Percentiles rank a stretch among this genome's conserved stretches.
These are phyloP conservation scores for Lycodopsis pacificus DNA, from an alignment of 2,797 vertebrate species.

Conservation along the genomic window DNA sequence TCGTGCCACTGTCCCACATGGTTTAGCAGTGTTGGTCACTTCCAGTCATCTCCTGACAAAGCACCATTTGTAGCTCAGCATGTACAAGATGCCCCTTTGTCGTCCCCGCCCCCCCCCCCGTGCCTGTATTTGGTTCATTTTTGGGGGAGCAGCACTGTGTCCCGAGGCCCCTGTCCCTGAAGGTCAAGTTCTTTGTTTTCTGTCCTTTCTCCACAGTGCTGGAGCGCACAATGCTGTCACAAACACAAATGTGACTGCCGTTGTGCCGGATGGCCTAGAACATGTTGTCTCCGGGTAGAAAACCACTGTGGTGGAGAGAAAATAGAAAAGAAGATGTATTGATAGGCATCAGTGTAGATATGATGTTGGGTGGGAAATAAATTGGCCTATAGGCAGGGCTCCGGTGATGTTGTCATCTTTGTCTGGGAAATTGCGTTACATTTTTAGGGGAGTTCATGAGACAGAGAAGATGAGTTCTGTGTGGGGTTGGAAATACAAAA, in stretches of 20 bases:
- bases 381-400: slow-evolving; percentile 5
- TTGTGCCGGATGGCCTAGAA: slow-evolving; percentile 14
- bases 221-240: slow-evolving; percentile 42
- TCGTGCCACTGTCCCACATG: slow-evolving; percentile 6
- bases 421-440: slow-evolving; percentile 7
- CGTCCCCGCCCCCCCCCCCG: slow-evolving; percentile 45
- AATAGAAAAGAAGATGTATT: slow-evolving; percentile 22
- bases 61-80: slow-evolving; percentile 72
- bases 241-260: slow-evolving; percentile 59
- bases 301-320: slow-evolving; percentile 43
- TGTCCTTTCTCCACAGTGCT: slow-evolving; percentile 41
- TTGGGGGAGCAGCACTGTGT: neutral
- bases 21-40: slow-evolving; percentile 45
- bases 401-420: slow-evolving; percentile 32
- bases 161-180: slow-evolving; percentile 43
- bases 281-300: slow-evolving; percentile 58
- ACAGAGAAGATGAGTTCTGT: neutral
- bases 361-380: slow-evolving; percentile 9
- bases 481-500: slow-evolving; percentile 7
- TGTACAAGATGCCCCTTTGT: slow-evolving; percentile 58
- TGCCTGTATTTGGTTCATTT: slow-evolving; percentile 35
- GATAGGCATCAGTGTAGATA: slow-evolving; percentile 30
- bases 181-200: slow-evolving; percentile 69
- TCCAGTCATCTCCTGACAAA: slow-evolving; percentile 58
- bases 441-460: neutral